A percentile compares a stretch with the other conserved stretches of the same genome.
phyloP scores from a whole-genome alignment of 2,888 invertebrate species.

The Agrochola lychnidis region DNA sequence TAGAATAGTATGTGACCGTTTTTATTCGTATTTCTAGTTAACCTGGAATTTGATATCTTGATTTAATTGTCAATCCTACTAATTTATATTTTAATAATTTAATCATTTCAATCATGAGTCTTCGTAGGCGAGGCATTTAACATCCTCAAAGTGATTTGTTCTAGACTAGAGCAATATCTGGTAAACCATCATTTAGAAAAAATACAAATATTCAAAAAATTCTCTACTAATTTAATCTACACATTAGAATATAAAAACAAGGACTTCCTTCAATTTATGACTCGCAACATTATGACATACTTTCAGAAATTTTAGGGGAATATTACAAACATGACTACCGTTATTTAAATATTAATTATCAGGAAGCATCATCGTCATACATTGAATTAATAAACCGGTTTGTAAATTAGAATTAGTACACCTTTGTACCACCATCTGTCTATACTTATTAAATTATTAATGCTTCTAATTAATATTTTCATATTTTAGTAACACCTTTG shows the following conservation, averaged over 20 bases:
- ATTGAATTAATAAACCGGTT: slow-evolving; percentile 58
- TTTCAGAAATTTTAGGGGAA: slow-evolving; percentile 59
- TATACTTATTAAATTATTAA: slow-evolving; percentile 43
- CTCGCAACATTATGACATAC: slow-evolving; percentile 62
- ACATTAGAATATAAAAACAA: slow-evolving; percentile 24
- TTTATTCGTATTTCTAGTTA: slow-evolving; percentile 26
- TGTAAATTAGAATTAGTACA: slow-evolving; percentile 64
- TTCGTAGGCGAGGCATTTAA: neutral
- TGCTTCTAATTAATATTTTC: slow-evolving; percentile 47
- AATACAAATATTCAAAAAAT: neutral
- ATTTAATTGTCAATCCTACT: slow-evolving; percentile 3
- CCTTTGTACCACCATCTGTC: slow-evolving; percentile 64
- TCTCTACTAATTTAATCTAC: neutral
- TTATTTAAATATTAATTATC: slow-evolving; percentile 66
- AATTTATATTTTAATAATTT: neutral
- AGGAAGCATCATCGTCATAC: slow-evolving; percentile 60
- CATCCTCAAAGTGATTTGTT: neutral
- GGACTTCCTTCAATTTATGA: slow-evolving; percentile 57
- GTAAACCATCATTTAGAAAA: neutral
- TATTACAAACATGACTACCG: slow-evolving; percentile 54
- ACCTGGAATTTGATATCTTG: neutral
- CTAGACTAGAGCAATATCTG: neutral
- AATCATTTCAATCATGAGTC: neutral
- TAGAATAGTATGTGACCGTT: slow-evolving; percentile 33
- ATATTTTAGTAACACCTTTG: slow-evolving; percentile 46